Evolutionary conservation across 2,113 vertebrate species (phyloP), one percentile per base, ranked within the genome.

Genomic region (Halcyon malimbica): DNA sequence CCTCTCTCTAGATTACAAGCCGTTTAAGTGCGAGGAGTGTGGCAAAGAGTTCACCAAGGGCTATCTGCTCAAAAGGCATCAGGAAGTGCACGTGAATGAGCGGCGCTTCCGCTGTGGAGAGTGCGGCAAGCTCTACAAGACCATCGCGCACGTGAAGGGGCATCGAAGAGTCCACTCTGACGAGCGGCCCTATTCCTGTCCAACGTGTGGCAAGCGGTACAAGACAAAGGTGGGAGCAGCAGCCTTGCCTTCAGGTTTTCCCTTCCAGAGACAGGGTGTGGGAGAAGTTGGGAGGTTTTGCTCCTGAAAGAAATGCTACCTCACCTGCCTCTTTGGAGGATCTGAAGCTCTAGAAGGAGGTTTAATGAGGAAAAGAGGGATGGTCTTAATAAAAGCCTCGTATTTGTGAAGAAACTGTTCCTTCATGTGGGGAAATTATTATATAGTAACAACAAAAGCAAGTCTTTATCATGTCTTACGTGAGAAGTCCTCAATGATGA

Each of bases 81-180:
- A 99, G 98, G 99, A 99, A 62, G 98, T 98, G 9, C 99, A 99
- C 0, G 98, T 99, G 74, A 99, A 98, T 0, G 99, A 99, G 96
- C 98, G 99, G 89, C 98, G 99, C 18, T 99, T 99, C 97, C 99
- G 99, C 95, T 99, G 99, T 1, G 99, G 99, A 5, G 99, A 99
- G 96, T 99, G 99, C 0, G 99, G 99, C 64, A 99, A 99, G 86
- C 98, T 99, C 51, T 99, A 99, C 96, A 99, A 99, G 98, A 99
- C 99, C 59, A 99, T 99, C 0, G 99, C 99, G 1, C 99, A 99
- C 0, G 99, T 99, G 41, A 99, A 99, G 2, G 99, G 99, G 62
- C 99, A 99, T 97, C 99, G 99, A 87, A 97, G 99, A 2, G 99
- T 99, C 11, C 99, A 99, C 92, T 99, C 99, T 0, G 99, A 99